Percentiles rank a stretch among this genome's conserved stretches.
Evolutionary conservation across 2,113 vertebrate species (phyloP).

Genomic region (Monopterus albus): DNA sequence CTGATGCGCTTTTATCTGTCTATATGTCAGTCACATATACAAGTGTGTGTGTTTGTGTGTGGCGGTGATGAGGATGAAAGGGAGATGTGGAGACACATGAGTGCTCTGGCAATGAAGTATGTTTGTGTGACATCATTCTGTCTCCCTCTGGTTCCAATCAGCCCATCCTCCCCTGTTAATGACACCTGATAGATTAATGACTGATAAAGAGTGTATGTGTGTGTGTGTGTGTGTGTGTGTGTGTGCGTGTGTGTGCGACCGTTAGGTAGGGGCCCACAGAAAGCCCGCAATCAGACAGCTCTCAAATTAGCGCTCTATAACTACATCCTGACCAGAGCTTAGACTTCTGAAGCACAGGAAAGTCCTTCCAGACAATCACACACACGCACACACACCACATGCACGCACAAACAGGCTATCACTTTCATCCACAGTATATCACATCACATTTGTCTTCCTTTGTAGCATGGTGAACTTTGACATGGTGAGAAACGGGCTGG

Average conservation of each 20-base stretch:
- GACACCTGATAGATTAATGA: constrained; percentile 83
- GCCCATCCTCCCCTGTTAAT: constrained; percentile 73
- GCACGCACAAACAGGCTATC: constrained; percentile 33
- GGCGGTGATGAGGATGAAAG: constrained; percentile 61
- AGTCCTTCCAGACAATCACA: constrained; percentile 69
- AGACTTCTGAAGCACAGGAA: constrained; percentile 73
- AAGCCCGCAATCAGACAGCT: constrained; percentile 77
- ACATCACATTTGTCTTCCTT: constrained; percentile 55
- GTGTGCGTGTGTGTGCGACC: constrained; percentile 27
- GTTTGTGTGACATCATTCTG: constrained; percentile 80
- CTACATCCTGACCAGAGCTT: constrained; percentile 80
- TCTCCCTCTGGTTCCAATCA: constrained; percentile 83
- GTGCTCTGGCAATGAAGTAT: constrained; percentile 53
- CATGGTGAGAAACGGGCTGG: constrained; percentile 41
- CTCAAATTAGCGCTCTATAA: constrained; percentile 80
- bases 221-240: constrained; percentile 36
- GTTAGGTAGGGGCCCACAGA: constrained; percentile 58
- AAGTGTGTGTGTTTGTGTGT: constrained; percentile 28
- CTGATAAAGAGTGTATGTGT: constrained; percentile 68
- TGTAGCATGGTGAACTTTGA: constrained; percentile 71
- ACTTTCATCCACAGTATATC: constrained; percentile 53
- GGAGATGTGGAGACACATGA: constrained; percentile 65
- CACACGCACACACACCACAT: constrained; percentile 33
- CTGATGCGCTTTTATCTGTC: constrained; percentile 52
- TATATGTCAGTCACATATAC: constrained; percentile 41